Evolutionary conservation across 2,797 vertebrate species (phyloP).

Genomic region (Phrynocephalus vlangalii): DNA sequence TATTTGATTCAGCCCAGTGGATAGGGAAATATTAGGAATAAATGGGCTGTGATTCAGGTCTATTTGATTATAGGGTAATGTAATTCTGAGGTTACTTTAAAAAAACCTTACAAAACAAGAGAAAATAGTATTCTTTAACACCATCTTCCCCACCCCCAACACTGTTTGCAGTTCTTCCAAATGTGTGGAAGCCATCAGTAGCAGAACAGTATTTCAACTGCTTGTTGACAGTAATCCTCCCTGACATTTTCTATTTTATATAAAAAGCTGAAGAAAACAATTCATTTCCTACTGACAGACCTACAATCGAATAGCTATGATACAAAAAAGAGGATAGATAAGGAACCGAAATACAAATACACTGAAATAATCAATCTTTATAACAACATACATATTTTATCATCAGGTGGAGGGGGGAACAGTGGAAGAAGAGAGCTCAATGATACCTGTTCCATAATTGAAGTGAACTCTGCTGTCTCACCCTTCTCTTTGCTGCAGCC

Average conservation of each 20-base stretch:
- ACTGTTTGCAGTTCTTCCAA: neutral
- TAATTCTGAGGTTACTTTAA: neutral
- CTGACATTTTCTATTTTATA: neutral
- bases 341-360: neutral
- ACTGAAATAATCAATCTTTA: no score
- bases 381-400: no score
- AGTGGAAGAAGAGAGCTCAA: neutral
- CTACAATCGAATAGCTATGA: neutral
- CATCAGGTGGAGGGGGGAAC: no score
- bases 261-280: neutral
- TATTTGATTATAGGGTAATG: neutral
- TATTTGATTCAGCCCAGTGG: no score
- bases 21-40: no score
- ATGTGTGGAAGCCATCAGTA: neutral
- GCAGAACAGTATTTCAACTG: neutral
- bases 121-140: neutral
- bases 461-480: neutral
- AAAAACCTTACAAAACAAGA: neutral
- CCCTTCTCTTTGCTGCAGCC: neutral
- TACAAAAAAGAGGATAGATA: neutral
- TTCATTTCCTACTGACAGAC: neutral
- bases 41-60: neutral
- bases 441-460: neutral
- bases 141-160: neutral
- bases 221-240: neutral